Evolutionary conservation across 1,140 invertebrate genomes (phyloP).

Genomic region (Acromyrmex charruanus): DNA sequence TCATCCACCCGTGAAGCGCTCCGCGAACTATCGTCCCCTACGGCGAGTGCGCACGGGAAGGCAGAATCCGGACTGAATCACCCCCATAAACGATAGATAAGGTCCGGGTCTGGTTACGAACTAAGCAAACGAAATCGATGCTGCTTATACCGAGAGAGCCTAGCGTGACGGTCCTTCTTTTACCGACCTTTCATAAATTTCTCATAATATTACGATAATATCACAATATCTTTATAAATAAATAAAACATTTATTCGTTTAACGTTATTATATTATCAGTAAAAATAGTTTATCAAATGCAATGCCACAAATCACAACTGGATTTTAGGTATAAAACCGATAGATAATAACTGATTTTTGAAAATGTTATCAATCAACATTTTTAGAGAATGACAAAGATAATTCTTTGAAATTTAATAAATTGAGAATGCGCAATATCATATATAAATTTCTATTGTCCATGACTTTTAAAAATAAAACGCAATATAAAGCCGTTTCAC

Average conservation of each 20-base stretch:
- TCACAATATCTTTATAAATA: background rate
- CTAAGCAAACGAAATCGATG: slow-evolving; percentile 61
- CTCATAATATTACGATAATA: background rate
- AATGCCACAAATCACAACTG: background rate
- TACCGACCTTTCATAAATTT: slow-evolving; percentile 18
- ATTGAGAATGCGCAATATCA: background rate
- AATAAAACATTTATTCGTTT: background rate
- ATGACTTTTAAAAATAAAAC: slow-evolving; percentile 23
- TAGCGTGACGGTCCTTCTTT: background rate
- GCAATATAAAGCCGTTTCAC: slow-evolving; percentile 5
- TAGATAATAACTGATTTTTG: background rate
- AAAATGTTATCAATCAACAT: background rate
- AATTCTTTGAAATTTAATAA: background rate
- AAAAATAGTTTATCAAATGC: background rate
- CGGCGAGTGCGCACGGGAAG: slow-evolving; percentile 57
- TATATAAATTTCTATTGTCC: background rate
- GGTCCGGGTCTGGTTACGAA: slow-evolving; percentile 43
- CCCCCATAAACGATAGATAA: slow-evolving; percentile 74
- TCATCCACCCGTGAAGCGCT: slow-evolving; percentile 79
- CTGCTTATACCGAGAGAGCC: slow-evolving; percentile 11
- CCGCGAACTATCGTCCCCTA: slow-evolving; percentile 80
- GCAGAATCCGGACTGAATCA: slow-evolving; percentile 74
- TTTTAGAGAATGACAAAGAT: background rate
- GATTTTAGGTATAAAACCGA: background rate
- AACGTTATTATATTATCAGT: background rate